Conservation (phyloP, 2,797 vertebrate genomes). For the Megalops cyprinoides region DNA sequence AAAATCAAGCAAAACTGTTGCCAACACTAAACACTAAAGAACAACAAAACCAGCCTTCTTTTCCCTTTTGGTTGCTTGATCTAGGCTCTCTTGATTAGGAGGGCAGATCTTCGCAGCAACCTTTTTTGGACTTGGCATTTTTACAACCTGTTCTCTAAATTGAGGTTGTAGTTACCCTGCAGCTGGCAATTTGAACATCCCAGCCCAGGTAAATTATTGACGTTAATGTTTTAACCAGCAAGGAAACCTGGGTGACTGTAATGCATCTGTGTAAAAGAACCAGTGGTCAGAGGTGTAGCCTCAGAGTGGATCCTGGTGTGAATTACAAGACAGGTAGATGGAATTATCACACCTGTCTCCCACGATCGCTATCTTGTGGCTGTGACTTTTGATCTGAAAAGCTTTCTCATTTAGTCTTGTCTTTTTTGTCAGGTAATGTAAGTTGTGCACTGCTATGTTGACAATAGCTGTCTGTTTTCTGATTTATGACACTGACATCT, state of each 20-base stretch:
- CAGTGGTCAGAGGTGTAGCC: not conserved
- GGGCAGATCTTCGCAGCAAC: not conserved
- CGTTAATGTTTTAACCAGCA: not conserved
- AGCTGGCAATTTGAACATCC: not conserved
- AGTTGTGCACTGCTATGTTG: not conserved
- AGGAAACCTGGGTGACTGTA: not conserved
- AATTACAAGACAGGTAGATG: constrained; percentile 19
- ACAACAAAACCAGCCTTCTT: not conserved
- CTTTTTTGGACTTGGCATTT: not conserved
- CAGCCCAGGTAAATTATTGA: constrained; percentile 17
- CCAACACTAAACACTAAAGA: too few relatives aligned
- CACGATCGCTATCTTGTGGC: not conserved
- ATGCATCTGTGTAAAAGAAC: constrained; percentile 6
- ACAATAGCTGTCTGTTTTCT: not conserved
- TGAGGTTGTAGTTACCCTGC: not conserved
- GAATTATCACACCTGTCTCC: not conserved
- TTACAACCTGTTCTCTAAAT: not conserved
- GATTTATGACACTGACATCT: too few relatives aligned
- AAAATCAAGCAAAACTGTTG: too few relatives aligned
- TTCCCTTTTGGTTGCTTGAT: not conserved
- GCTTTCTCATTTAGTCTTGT: not conserved
- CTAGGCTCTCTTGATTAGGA: not conserved
- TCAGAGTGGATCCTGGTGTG: not conserved
- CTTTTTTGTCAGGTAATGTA: not conserved
- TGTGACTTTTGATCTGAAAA: not conserved